phyloP scores from a whole-genome alignment of 2,797 vertebrate genomes.

The Micromesistius poutassou region DNA sequence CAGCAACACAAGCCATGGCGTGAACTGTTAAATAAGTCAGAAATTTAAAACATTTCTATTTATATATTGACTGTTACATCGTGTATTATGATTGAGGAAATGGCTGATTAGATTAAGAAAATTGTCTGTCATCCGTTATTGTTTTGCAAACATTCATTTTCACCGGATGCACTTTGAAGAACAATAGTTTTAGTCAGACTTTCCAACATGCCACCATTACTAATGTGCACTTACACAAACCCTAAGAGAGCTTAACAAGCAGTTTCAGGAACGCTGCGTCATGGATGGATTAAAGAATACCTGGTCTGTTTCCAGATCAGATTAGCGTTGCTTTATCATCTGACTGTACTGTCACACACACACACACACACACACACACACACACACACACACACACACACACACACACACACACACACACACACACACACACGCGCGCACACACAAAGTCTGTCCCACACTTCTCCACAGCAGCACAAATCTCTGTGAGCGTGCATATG shows the following conservation, averaged over 20 bases:
- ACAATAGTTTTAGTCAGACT: not conserved
- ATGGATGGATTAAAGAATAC: conserved; percentile 2
- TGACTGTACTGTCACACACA: conserved; percentile 43
- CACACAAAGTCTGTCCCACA: not conserved
- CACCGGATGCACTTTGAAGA: not conserved
- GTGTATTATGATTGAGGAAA: not conserved
- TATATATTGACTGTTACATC: not conserved
- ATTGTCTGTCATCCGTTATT: not conserved
- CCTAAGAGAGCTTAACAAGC: not conserved
- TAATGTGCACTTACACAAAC: not conserved
- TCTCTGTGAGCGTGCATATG: not conserved
- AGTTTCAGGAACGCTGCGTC: not conserved
- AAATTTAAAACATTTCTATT: not conserved
- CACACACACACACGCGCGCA: not conserved
- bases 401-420: not conserved
- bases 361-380: conserved; percentile 8
- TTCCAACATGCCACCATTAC: not conserved
- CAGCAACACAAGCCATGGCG: too few species aligned
- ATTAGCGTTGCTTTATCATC: conserved; percentile 51
- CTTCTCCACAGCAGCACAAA: not conserved
- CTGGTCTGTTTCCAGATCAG: conserved; percentile 22
- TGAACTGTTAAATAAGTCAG: not conserved
- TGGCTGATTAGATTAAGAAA: not conserved
- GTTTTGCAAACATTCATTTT: too few species aligned
- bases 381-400: not conserved